Evolutionary conservation across 1,140 invertebrate species (phyloP), one percentile per base, ranked within the genome.

Genomic region (Meloidogyne hapla): DNA sequence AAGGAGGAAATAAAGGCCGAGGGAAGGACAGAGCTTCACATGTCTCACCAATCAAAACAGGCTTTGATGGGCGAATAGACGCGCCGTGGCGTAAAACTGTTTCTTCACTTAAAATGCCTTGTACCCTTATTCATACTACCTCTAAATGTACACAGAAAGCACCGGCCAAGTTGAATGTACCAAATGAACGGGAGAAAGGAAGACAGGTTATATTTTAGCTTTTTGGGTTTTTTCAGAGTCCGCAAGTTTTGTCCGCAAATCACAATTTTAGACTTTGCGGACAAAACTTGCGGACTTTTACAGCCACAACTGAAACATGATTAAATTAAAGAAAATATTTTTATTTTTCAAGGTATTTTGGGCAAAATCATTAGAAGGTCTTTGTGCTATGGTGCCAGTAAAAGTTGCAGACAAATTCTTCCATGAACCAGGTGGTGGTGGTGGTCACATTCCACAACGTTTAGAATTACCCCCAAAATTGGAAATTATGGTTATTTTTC

Each of bases 301-400:
- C 9, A 8, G 13, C 40, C 40, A 42, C 40, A 42, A 0, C 5
- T 33, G n/a, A 38, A 38, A 38, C 9, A 42, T 42, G 12, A 42
- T 10, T 10, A 12, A 33, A 65, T 65, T 65, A 65, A 2, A 6
- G 2, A 25, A 71, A 21, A 63, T 18, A 21, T 28, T 38, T 74
- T 74, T 21, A 70, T 71, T 62, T 26, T 87, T 33, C 0, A 33
- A 93, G 92, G 87, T 98, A 56, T 98, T 98, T 87, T 99, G 96
- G 96, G 94, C 98, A 86, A 98, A 98, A 88, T 89, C 95, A 79
- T 89, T 99, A 40, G 94, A 97, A 89, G 93, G 94, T 62, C 88
- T 98, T 66, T 91, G 92, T 80, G 94, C 95, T 0, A 83, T 84
- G 84, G 79, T 89, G 86, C 80, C 87, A 3, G 66, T 83, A 9